Evolutionary conservation across 2,888 invertebrate genomes (phyloP).

Genomic region (Prostheceraeus crozeri): DNA sequence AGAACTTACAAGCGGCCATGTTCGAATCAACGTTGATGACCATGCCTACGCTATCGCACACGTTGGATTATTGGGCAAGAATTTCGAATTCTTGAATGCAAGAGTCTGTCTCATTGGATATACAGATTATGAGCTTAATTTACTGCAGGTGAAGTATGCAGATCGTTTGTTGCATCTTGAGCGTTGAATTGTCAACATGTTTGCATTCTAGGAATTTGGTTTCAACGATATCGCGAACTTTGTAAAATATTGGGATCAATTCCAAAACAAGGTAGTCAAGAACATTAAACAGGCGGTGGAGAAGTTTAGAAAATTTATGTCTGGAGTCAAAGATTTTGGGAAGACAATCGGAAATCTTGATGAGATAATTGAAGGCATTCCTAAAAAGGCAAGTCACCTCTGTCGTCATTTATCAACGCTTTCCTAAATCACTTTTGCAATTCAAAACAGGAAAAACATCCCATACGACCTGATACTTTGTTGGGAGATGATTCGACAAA

Average conservation of each 20-base stretch:
- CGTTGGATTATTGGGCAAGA: constrained; percentile 4
- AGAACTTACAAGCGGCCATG: too few species aligned
- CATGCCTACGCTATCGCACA: constrained; percentile 14
- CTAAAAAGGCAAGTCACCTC: constrained; percentile 43
- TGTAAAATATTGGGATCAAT: neutral
- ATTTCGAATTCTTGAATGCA: neutral
- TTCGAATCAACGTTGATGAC: neutral
- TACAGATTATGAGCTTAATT: constrained; percentile 44
- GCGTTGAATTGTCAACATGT: too few species aligned
- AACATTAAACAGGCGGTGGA: neutral
- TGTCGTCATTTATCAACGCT: too few species aligned
- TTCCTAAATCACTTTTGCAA: too few species aligned
- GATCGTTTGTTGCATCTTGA: too few species aligned
- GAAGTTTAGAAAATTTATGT: neutral
- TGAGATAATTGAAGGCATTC: constrained; percentile 41
- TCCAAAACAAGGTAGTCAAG: neutral
- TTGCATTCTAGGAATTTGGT: neutral
- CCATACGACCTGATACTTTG: too few species aligned
- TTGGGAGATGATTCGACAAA: too few species aligned
- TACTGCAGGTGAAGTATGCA: too few species aligned
- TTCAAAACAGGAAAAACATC: too few species aligned
- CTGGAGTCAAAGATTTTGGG: neutral
- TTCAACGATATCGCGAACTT: neutral
- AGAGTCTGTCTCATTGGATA: constrained; percentile 38
- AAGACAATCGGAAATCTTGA: constrained; percentile 4